phyloP scores from a whole-genome alignment of 2,113 vertebrate species.

The Mobula hypostoma region DNA sequence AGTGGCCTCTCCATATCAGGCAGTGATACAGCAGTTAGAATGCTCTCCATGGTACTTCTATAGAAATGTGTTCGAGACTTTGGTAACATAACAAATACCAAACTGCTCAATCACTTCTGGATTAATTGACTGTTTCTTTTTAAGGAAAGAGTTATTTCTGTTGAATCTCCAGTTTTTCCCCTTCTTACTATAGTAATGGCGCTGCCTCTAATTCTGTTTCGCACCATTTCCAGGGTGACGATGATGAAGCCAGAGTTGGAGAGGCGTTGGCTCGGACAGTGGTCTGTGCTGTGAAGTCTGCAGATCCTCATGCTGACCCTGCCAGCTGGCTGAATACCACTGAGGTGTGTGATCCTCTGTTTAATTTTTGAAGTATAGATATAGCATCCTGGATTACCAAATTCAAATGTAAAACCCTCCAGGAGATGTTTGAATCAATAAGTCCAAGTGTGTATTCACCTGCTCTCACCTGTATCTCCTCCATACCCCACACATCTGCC shows the following conservation, averaged over 20 bases:
- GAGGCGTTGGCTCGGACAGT: slow-evolving; percentile 79
- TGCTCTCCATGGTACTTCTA: too few relatives aligned
- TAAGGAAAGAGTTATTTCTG: background rate
- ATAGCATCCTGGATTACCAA: background rate
- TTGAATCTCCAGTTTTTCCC: background rate
- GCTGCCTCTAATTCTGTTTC: background rate
- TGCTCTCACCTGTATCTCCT: too few relatives aligned
- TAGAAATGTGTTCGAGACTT: too few relatives aligned
- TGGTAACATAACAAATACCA: too few relatives aligned
- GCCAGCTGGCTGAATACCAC: slow-evolving; percentile 88
- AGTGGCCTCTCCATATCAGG: too few relatives aligned
- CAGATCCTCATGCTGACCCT: slow-evolving; percentile 52
- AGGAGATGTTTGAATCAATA: background rate
- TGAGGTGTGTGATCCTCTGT: slow-evolving; percentile 60
- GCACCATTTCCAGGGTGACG: slow-evolving; percentile 63
- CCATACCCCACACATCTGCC: too few relatives aligned
- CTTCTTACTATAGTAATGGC: too few relatives aligned
- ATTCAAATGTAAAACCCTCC: background rate
- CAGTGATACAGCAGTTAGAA: too few relatives aligned
- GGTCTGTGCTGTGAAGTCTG: slow-evolving; percentile 75
- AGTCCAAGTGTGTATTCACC: too few relatives aligned
- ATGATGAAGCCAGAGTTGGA: slow-evolving; percentile 72
- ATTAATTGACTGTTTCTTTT: background rate
- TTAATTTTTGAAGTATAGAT: background rate
- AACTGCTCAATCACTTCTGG: too few relatives aligned